These are phyloP conservation scores for Campoletis sonorensis DNA, from an alignment of 1,140 invertebrate species.

Conservation along the genomic window DNA sequence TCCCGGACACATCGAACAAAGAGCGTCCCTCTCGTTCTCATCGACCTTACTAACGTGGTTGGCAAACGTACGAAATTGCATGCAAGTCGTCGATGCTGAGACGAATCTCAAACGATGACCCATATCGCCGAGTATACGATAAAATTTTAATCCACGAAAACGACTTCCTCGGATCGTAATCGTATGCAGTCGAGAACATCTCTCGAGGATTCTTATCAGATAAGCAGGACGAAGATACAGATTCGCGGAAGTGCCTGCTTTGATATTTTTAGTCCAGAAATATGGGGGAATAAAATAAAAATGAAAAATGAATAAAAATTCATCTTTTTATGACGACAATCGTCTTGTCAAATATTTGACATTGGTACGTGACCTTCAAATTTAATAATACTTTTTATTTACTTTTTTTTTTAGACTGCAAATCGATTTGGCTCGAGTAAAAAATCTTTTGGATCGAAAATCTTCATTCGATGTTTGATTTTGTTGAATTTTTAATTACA, in stretches of 20 bases:
- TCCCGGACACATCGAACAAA: slow-evolving; percentile 45
- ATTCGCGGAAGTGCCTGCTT: slow-evolving; percentile 56
- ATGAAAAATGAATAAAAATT: too few relatives aligned
- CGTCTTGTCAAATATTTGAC: too few relatives aligned
- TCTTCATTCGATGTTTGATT: too few relatives aligned
- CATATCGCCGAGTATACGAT: slow-evolving; percentile 57
- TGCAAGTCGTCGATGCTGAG: slow-evolving; percentile 42
- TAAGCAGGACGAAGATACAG: slow-evolving; percentile 57
- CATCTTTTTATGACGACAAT: background rate
- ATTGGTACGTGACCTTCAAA: too few relatives aligned
- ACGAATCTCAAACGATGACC: slow-evolving; percentile 50
- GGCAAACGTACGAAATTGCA: slow-evolving; percentile 61
- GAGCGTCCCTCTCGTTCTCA: slow-evolving; percentile 53
- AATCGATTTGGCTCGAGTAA: too few relatives aligned
- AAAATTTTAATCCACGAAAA: slow-evolving; percentile 64
- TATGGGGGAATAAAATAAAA: background rate
- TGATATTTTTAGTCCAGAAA: slow-evolving; percentile 8
- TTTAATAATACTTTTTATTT: too few relatives aligned
- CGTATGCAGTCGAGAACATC: slow-evolving; percentile 61
- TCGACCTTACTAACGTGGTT: slow-evolving; percentile 53
- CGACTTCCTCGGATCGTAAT: slow-evolving; percentile 55
- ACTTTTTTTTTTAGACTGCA: too few relatives aligned
- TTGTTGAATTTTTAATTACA: background rate
- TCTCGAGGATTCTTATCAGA: slow-evolving; percentile 61
- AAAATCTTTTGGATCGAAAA: too few relatives aligned